Conservation (phyloP, 2,113 vertebrate genomes). For the Peromyscus californicus region DNA sequence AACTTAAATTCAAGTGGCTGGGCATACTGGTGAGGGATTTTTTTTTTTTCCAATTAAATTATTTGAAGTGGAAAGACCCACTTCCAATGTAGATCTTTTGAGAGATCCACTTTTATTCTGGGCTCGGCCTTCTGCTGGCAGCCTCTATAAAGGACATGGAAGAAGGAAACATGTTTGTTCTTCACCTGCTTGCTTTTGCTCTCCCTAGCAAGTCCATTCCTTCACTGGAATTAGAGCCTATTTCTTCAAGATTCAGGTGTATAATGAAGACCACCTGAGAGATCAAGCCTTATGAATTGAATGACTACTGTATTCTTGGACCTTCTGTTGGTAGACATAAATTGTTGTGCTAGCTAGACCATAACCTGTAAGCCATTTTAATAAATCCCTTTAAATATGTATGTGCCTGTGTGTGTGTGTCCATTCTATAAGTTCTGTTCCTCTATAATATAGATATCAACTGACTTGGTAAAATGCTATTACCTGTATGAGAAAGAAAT, state of each 20-base stretch:
- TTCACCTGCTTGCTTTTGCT: background rate
- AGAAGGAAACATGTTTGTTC: background rate
- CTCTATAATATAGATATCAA: background rate
- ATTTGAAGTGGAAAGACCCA: background rate
- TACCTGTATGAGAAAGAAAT: background rate
- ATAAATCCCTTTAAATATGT: background rate
- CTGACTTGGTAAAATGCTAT: background rate
- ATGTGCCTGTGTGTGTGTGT: background rate
- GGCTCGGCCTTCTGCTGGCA: too few relatives aligned
- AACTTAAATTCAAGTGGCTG: background rate
- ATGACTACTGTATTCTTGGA: background rate
- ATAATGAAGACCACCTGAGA: background rate
- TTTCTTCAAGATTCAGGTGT: background rate
- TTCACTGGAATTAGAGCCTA: background rate
- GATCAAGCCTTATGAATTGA: background rate
- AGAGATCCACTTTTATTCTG: background rate
- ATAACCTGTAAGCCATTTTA: background rate
- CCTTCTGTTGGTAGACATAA: background rate
- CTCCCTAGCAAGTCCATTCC: background rate
- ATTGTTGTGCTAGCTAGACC: background rate
- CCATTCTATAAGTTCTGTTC: background rate
- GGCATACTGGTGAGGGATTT: background rate
- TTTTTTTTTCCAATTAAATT: background rate
- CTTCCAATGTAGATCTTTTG: background rate
- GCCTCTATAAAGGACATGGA: too few relatives aligned